These are phyloP conservation scores for Mirounga angustirostris DNA, from an alignment of 2,113 vertebrate genomes.

Conservation along the genomic window DNA sequence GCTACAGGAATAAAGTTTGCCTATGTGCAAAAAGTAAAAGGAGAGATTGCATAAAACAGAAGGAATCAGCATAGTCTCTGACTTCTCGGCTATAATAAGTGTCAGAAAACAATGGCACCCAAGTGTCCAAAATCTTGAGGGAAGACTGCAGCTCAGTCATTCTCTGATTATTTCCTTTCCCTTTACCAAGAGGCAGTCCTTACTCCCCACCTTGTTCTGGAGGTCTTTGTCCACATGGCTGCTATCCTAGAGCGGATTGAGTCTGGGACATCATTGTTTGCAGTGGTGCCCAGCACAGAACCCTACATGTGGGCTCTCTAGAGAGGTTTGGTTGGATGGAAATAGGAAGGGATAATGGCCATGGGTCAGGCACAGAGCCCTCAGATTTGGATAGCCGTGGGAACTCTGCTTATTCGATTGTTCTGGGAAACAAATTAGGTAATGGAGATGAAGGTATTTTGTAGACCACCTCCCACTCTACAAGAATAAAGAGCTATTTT, in stretches of 20 bases:
- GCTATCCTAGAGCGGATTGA: not conserved
- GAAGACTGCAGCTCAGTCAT: not conserved
- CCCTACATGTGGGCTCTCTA: not conserved
- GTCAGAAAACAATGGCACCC: not conserved
- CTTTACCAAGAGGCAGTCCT: not conserved
- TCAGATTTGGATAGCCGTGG: not conserved
- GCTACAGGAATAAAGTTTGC: not conserved
- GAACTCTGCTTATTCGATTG: not conserved
- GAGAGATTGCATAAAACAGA: not conserved
- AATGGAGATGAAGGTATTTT: not conserved
- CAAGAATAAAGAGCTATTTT: not conserved
- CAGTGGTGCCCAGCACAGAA: not conserved
- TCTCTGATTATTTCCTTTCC: not conserved
- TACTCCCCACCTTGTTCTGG: not conserved
- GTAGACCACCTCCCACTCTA: not conserved
- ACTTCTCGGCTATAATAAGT: not conserved
- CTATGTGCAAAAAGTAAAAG: not conserved
- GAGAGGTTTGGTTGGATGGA: not conserved
- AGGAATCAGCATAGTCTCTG: not conserved
- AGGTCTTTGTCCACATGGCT: not conserved
- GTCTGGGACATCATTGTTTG: not conserved
- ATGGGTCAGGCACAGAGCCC: not conserved
- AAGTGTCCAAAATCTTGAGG: not conserved
- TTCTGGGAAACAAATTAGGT: not conserved
- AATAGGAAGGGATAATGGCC: not conserved